These are phyloP conservation scores for Caenorhabditis doughertyi DNA, from an alignment of 2,888 invertebrate species.

Conservation along the genomic window DNA sequence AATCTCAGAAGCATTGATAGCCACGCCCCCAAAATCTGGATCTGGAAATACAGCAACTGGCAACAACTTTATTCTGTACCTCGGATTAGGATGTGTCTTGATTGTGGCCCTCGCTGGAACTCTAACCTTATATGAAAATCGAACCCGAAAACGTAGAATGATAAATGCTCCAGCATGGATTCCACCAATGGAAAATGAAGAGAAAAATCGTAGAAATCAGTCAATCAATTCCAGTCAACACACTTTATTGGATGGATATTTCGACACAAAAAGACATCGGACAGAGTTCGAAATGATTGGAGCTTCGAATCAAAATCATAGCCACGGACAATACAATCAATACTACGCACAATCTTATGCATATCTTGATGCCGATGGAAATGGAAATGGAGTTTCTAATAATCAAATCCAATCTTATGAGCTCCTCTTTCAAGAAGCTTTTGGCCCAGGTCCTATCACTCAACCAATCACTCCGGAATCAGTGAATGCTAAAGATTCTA, in stretches of 20 bases:
- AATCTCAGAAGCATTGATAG: constrained; percentile 61
- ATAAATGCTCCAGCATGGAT: constrained; percentile 65
- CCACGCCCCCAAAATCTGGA: not conserved
- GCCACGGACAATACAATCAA: constrained; percentile 9
- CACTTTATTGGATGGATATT: constrained; percentile 38
- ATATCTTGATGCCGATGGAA: not conserved
- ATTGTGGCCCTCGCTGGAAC: constrained; percentile 15
- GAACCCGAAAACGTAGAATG: constrained; percentile 60
- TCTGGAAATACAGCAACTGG: too few relatives aligned
- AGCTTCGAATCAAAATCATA: not conserved
- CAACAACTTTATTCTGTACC: not conserved
- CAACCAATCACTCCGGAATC: constrained; percentile 16
- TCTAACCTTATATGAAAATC: constrained; percentile 21
- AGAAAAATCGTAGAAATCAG: constrained; percentile 9
- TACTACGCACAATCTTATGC: not conserved
- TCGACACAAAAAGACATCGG: constrained; percentile 18
- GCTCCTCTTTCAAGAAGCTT: constrained; percentile 28
- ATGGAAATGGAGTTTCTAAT: too few relatives aligned
- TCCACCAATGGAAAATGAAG: constrained; percentile 60
- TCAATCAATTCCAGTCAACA: constrained; percentile 43
- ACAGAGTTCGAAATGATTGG: not conserved
- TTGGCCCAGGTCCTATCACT: constrained; percentile 10
- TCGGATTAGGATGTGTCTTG: constrained; percentile 19
- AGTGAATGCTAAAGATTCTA: constrained; percentile 30
- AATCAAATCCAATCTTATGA: too few relatives aligned